Evolutionary conservation across 2,888 invertebrate species (phyloP), one percentile per base, ranked within the genome.

Genomic region (Cosmopolites sordidus): DNA sequence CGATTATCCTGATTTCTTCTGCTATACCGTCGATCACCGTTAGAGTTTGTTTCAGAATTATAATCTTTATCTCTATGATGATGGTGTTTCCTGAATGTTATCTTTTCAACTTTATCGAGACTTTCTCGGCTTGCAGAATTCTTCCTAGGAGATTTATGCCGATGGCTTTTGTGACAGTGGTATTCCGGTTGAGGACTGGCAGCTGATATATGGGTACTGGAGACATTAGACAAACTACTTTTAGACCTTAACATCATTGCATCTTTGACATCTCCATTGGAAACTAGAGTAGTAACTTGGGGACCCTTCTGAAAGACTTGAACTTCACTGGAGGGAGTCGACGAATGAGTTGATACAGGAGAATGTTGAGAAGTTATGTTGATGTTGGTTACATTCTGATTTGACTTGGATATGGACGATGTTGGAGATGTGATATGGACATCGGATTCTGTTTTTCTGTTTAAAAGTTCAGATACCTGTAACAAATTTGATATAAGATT

Each of bases 301-400:
- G 87, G 86, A 0, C 89, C 89, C 64, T 89, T 85, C 71, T 89
- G 89, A 68, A 86, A 89, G 42, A 89, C 83, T 54, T 71, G 70
- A 0, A 48, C 79, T 77, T 66, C 82, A 79, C 58, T 43, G 3
- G 59, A 50, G 38, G 45, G 58, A 1, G 45, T 60, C 29, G 54
- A 57, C 5, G 58, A 50, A n/a, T 51, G 49, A 16, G 58, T 58
- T 2, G 56, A 57, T 1, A 52, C 41, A 4, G 61, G 63, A 49
- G 70, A 70, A 8, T 78, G 76, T 56, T 81, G 82, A 6, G 83
- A 77, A 9, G 82, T 83, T 62, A 86, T 86, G 69, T 80, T 86
- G 47, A 86, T 86, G 68, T 84, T 84, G 18, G 86, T 86, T 9
- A 86, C 81, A 67, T 86, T 86, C 69, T 79, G 80, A 62, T 77